Evolutionary conservation across 2,797 vertebrate species (phyloP).

Genomic region (Malacoctenus gilli): DNA sequence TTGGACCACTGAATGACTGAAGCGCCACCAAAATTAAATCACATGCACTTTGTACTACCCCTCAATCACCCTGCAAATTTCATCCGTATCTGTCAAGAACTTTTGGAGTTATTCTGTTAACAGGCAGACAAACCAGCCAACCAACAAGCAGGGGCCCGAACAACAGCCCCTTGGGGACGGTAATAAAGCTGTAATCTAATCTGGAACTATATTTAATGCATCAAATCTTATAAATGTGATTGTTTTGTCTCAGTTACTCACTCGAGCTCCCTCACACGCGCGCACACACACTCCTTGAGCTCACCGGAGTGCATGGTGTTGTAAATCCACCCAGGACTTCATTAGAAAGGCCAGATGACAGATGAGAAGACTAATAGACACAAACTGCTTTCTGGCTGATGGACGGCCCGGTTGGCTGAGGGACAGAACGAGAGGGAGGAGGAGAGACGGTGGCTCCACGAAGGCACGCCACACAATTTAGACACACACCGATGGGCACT

Average conservation of each 20-base stretch:
- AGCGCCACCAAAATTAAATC: too few relatives aligned
- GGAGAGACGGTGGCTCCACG: not conserved
- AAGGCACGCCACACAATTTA: constrained; percentile 22
- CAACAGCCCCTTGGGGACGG: too few relatives aligned
- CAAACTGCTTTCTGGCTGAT: constrained; percentile 63
- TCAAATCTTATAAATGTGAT: too few relatives aligned
- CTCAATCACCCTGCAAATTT: too few relatives aligned
- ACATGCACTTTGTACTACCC: too few relatives aligned
- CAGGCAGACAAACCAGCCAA: too few relatives aligned
- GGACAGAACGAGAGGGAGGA: constrained; percentile 4
- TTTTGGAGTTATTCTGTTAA: too few relatives aligned
- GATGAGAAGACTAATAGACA: constrained; percentile 72
- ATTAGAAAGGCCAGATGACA: constrained; percentile 73
- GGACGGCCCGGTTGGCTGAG: constrained; percentile 36
- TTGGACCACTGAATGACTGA: too few relatives aligned
- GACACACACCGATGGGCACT: constrained; percentile 27
- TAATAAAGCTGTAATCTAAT: too few relatives aligned
- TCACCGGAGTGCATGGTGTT: constrained; percentile 22
- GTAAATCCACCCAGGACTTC: constrained; percentile 72
- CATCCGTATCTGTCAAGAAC: too few relatives aligned
- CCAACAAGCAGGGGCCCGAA: too few relatives aligned
- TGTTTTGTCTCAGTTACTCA: constrained; percentile 9
- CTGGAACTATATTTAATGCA: too few relatives aligned
- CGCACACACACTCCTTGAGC: constrained; percentile 21
- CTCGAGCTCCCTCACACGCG: constrained; percentile 9